Evolutionary conservation across 2,797 vertebrate genomes (phyloP).

Genomic region (Okamejei kenojei): DNA sequence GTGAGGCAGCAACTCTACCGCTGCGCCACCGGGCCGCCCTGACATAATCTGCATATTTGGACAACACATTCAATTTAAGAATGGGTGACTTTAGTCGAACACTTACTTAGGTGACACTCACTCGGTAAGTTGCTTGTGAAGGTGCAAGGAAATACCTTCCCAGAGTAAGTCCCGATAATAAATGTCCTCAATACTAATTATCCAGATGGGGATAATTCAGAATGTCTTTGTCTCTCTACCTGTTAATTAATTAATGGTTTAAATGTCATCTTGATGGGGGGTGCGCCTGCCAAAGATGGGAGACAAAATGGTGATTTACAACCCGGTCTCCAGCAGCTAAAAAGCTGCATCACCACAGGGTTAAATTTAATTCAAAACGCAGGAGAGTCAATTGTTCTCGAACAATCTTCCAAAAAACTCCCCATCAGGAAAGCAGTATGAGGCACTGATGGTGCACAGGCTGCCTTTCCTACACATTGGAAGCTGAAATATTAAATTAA

Average conservation of each 20-base stretch:
- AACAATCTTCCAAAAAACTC: conserved; percentile 50
- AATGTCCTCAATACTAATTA: conserved; percentile 53
- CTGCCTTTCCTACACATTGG: conserved; percentile 37
- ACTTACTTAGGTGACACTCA: not conserved
- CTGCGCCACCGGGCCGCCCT: no score
- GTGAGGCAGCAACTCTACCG: no score
- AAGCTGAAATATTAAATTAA: conserved; percentile 60
- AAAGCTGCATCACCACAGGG: conserved; percentile 61
- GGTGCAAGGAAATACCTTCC: conserved; percentile 45
- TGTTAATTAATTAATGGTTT: conserved; percentile 76
- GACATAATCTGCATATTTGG: conserved; percentile 19
- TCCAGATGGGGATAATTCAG: conserved; percentile 51
- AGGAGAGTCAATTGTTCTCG: conserved; percentile 55
- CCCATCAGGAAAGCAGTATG: conserved; percentile 52
- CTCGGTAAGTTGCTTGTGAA: not conserved
- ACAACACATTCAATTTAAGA: not conserved
- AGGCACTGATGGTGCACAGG: conserved; percentile 50
- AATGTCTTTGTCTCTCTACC: conserved; percentile 64
- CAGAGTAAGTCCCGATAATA: conserved; percentile 53
- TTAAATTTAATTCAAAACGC: conserved; percentile 64
- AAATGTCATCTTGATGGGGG: conserved; percentile 74
- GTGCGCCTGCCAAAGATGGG: conserved; percentile 64
- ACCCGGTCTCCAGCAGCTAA: conserved; percentile 51
- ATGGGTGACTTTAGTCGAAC: not conserved
- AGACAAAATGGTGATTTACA: conserved; percentile 64